These are phyloP conservation scores for Amaurobius ferox DNA, from an alignment of 2,888 invertebrate genomes.

Conservation along the genomic window DNA sequence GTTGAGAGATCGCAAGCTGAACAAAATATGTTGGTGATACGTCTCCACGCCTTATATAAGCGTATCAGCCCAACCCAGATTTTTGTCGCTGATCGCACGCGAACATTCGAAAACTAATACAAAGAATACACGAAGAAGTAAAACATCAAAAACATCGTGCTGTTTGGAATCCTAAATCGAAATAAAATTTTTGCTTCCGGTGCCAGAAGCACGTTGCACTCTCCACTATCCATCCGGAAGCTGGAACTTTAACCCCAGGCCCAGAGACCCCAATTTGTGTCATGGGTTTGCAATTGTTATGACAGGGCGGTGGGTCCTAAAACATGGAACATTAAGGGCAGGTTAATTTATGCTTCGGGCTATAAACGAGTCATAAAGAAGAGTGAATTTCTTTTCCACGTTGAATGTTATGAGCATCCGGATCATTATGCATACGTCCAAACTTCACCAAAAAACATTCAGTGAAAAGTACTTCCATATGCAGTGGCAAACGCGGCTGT, in stretches of 20 bases:
- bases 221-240: conserved; percentile 39
- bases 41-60: conserved; percentile 20
- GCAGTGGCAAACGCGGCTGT: too few relatives aligned
- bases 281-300: conserved; percentile 4
- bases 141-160: conserved; percentile 1
- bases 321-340: not conserved
- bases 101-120: not conserved
- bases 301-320: not conserved
- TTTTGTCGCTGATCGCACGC: not conserved
- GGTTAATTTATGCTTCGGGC: not conserved
- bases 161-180: conserved; percentile 10
- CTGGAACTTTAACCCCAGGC: conserved; percentile 16
- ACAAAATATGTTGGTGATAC: too few relatives aligned
- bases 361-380: conserved; percentile 3
- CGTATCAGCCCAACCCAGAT: conserved; percentile 33
- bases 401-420: not conserved
- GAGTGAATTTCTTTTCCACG: not conserved
- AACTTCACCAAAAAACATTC: not conserved
- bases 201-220: conserved; percentile 31
- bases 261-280: conserved; percentile 22
- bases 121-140: conserved; percentile 20
- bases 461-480: not conserved
- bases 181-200: conserved; percentile 29
- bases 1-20: too few relatives aligned
- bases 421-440: not conserved